A percentile compares a stretch with the other conserved stretches of the same genome.
These are phyloP conservation scores for Ladona fulva DNA, from an alignment of 1,140 invertebrate genomes.

Conservation along the genomic window DNA sequence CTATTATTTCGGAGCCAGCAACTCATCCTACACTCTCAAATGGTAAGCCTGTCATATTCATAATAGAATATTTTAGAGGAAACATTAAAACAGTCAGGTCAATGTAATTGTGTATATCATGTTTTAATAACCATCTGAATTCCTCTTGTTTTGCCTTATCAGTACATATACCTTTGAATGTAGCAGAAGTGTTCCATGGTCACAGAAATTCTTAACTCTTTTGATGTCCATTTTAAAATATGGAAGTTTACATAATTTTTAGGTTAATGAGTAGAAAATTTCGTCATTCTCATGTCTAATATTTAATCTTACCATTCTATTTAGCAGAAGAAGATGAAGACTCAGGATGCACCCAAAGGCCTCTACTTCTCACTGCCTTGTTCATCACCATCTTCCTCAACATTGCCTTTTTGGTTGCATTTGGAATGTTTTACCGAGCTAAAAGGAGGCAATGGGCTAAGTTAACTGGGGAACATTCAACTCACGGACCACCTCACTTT, in stretches of 20 bases:
- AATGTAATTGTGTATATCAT: no score
- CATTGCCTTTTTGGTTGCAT: constrained; percentile 28
- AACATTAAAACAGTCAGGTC: no score
- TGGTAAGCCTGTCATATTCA: neutral
- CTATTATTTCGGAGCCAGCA: neutral
- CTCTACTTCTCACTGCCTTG: constrained; percentile 31
- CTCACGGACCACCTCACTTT: constrained; percentile 12
- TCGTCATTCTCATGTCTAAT: neutral
- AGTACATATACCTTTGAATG: no score
- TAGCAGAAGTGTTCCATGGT: no score
- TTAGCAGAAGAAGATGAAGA: constrained; percentile 18
- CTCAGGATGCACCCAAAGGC: constrained; percentile 30
- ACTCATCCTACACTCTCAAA: neutral
- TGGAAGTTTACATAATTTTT: no score
- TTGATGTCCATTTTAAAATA: no score
- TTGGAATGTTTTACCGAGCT: constrained; percentile 31
- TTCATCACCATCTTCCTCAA: constrained; percentile 31
- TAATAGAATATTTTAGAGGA: neutral
- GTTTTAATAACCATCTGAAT: no score
- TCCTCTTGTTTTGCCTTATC: no score
- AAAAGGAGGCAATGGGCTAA: constrained; percentile 28
- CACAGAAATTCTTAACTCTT: no score
- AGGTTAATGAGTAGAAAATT: neutral
- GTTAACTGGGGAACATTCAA: constrained; percentile 18
- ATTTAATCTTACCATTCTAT: constrained; percentile 18